Evolutionary conservation across 2,888 invertebrate species (phyloP).

Genomic region (Caenorhabditis sp.): DNA sequence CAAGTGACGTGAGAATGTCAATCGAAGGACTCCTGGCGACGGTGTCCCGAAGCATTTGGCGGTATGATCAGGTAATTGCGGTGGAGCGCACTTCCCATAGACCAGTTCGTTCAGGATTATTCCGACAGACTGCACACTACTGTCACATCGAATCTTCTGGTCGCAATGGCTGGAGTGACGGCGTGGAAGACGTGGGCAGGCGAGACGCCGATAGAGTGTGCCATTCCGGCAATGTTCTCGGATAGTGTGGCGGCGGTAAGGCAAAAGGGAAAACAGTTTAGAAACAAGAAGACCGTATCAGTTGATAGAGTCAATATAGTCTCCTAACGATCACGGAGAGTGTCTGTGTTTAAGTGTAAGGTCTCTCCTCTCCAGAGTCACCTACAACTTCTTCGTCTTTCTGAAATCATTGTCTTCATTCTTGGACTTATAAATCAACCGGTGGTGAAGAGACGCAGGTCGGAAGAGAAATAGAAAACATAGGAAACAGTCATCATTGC

Average conservation of each 20-base stretch:
- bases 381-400: not conserved
- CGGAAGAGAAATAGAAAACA: slow-evolving; percentile 34
- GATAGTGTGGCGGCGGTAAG: slow-evolving; percentile 68
- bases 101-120: slow-evolving; percentile 61
- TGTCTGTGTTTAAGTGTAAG: not conserved
- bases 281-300: not conserved
- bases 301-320: not conserved
- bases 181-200: slow-evolving; percentile 69
- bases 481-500: slow-evolving; percentile 33
- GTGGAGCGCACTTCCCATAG: not conserved
- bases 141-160: slow-evolving; percentile 72
- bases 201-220: slow-evolving; percentile 71
- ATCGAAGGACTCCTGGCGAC: slow-evolving; percentile 42
- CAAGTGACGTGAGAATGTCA: slow-evolving; percentile 52
- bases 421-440: slow-evolving; percentile 33
- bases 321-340: not conserved
- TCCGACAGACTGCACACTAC: slow-evolving; percentile 67
- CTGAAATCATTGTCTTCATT: not conserved
- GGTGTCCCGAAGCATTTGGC: slow-evolving; percentile 52
- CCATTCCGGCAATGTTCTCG: slow-evolving; percentile 71
- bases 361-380: not conserved
- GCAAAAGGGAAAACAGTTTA: not conserved
- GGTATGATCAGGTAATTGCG: slow-evolving; percentile 49
- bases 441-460: slow-evolving; percentile 40
- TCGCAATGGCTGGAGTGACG: slow-evolving; percentile 64